These are phyloP conservation scores for Enteromius trimaculatus DNA, from an alignment of 2,797 vertebrate genomes.

Conservation along the genomic window DNA sequence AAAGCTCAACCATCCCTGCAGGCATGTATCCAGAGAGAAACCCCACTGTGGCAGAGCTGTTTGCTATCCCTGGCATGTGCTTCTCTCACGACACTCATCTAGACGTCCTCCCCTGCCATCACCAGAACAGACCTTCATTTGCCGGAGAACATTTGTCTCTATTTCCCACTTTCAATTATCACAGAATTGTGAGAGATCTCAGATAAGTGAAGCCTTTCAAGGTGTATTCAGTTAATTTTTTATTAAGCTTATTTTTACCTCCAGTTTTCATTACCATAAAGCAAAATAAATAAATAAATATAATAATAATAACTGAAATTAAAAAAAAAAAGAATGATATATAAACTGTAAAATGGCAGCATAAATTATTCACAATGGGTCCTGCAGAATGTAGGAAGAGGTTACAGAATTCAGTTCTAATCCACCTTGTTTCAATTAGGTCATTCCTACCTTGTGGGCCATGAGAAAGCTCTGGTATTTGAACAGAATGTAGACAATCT, in stretches of 20 bases:
- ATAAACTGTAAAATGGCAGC: not conserved
- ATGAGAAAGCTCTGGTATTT: too few species aligned
- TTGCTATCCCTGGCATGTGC: slow-evolving; percentile 63
- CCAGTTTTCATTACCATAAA: not conserved
- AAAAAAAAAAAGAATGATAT: not conserved
- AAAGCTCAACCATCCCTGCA: slow-evolving; percentile 58
- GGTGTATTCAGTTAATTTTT: not conserved
- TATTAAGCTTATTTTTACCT: too few species aligned
- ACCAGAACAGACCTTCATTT: slow-evolving; percentile 19
- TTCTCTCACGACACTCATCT: slow-evolving; percentile 54
- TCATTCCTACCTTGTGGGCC: too few species aligned
- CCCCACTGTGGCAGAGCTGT: slow-evolving; percentile 59
- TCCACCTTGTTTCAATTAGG: too few species aligned
- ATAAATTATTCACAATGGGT: too few species aligned
- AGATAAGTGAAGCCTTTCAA: not conserved
- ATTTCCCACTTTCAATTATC: slow-evolving; percentile 27
- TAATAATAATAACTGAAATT: not conserved
- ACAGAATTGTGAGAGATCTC: slow-evolving; percentile 11
- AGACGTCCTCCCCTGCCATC: slow-evolving; percentile 35
- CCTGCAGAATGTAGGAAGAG: too few species aligned
- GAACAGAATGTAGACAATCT: too few species aligned
- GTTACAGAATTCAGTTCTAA: too few species aligned
- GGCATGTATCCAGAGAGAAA: slow-evolving; percentile 58
- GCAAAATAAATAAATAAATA: too few species aligned
- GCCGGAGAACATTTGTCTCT: slow-evolving; percentile 6